Evolutionary conservation across 2,888 invertebrate genomes (phyloP).

Genomic region (Trichogramma dendrolimi): DNA sequence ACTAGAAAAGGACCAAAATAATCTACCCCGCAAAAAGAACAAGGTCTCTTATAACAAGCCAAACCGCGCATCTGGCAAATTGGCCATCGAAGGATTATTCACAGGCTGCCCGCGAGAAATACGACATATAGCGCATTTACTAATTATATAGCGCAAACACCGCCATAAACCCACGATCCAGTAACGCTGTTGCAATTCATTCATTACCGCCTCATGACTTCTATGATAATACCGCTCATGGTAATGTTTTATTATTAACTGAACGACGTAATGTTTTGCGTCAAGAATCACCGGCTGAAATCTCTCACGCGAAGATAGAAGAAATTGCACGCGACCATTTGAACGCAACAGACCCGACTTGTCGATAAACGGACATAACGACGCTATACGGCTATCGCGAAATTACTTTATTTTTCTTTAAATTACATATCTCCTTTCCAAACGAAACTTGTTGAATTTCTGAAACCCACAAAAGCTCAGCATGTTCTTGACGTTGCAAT

Average conservation of each 20-base stretch:
- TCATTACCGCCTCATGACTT: neutral
- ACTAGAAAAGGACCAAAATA: conserved; percentile 7
- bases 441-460: no score
- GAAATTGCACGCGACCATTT: no score
- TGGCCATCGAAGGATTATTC: conserved; percentile 4
- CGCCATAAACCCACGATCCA: neutral
- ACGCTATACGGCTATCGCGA: no score
- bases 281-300: conserved; percentile 1
- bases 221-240: neutral
- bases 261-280: neutral
- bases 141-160: neutral
- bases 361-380: no score
- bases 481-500: no score
- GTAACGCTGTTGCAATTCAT: neutral
- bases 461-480: no score
- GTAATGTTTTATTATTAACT: neutral
- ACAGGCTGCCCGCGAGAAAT: conserved; percentile 1
- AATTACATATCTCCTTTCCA: no score
- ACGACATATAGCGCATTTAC: neutral
- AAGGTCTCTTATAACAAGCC: neutral
- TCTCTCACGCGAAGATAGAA: neutral
- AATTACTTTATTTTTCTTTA: no score
- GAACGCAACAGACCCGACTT: no score
- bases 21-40: conserved; percentile 5
- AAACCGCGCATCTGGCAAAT: neutral